Evolutionary conservation across 2,888 invertebrate species (phyloP).

Genomic region (Seira musarum): DNA sequence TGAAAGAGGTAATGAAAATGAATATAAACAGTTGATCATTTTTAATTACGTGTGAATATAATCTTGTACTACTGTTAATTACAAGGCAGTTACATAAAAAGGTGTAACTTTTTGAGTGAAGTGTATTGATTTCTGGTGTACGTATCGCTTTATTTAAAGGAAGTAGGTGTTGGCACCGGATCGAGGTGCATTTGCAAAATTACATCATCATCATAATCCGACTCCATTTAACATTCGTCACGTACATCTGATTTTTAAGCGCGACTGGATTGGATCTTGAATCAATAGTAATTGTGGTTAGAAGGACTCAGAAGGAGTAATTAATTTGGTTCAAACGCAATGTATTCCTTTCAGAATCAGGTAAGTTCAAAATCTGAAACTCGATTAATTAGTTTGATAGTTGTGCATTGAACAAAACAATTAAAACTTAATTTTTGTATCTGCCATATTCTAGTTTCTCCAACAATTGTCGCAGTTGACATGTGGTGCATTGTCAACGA

Average conservation of each 20-base stretch:
- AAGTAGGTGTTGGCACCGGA: neutral
- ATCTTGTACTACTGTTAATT: neutral
- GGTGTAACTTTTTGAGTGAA: neutral
- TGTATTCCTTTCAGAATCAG: conserved; percentile 64
- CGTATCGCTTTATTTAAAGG: conserved; percentile 10
- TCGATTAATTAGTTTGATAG: neutral
- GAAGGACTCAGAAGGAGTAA: neutral
- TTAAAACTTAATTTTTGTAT: neutral
- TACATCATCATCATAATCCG: neutral
- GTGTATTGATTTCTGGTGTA: neutral
- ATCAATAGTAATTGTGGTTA: neutral
- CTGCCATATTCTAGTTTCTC: conserved; percentile 41
- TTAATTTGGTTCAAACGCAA: conserved; percentile 24
- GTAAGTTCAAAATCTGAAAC: conserved; percentile 33
- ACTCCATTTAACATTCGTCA: too few relatives aligned
- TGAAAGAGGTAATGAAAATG: neutral
- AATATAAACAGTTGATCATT: neutral
- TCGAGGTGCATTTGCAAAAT: neutral
- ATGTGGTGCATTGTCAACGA: conserved; percentile 56
- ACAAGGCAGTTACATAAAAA: neutral
- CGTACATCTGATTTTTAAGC: too few relatives aligned
- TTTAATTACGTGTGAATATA: neutral
- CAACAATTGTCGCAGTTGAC: conserved; percentile 62
- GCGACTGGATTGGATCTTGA: too few relatives aligned
- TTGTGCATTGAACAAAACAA: neutral